These are phyloP conservation scores for Chiroxiphia lanceolata DNA, from an alignment of 2,797 vertebrate species.

Conservation along the genomic window DNA sequence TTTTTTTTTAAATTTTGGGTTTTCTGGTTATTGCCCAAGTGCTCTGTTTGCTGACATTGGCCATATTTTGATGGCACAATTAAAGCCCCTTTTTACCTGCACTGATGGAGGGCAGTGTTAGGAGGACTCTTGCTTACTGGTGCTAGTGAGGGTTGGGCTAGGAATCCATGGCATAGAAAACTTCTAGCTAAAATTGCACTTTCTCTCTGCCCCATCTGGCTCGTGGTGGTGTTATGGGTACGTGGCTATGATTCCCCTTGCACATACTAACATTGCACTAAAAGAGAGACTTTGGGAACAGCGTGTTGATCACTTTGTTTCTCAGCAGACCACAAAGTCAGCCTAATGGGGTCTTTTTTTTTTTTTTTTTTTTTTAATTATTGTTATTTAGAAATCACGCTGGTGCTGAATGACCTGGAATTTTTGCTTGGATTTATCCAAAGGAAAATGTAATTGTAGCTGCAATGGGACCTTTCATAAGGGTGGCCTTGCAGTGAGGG, in stretches of 20 bases:
- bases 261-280: constrained; percentile 53
- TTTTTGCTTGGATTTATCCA: constrained; percentile 65
- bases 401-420: constrained; percentile 68
- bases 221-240: constrained; percentile 53
- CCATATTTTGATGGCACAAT: neutral
- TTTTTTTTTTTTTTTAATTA: constrained; percentile 13
- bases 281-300: constrained; percentile 44
- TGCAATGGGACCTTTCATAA: constrained; percentile 42
- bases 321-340: constrained; percentile 60
- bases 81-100: neutral
- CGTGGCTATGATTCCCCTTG: constrained; percentile 60
- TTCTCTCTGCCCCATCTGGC: constrained; percentile 60
- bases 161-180: constrained; percentile 52
- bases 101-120: neutral
- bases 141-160: constrained; percentile 38
- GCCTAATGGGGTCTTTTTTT: constrained; percentile 7
- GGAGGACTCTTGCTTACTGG: constrained; percentile 38
- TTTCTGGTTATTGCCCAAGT: neutral
- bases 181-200: constrained; percentile 62
- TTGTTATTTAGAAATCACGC: constrained; percentile 51
- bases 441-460: constrained; percentile 61
- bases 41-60: neutral
- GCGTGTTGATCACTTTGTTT: constrained; percentile 48
- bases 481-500: constrained; percentile 41
- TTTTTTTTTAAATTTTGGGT: neutral